Base-by-base conservation (phyloP, 2,113 vertebrate genomes). In the Anarrhichthys ocellatus region DNA sequence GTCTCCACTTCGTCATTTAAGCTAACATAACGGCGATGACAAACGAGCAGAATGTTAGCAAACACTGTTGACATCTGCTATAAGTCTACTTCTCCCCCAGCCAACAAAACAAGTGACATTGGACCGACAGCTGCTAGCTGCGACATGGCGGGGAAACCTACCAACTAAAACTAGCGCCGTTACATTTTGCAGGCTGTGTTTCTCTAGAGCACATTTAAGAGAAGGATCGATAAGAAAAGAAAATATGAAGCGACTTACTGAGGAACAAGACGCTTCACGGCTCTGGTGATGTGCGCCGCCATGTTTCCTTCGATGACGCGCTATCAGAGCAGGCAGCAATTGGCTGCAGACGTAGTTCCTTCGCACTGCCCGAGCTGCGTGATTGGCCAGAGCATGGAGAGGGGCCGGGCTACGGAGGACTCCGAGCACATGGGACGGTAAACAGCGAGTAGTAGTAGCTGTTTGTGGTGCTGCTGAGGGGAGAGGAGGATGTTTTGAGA, bases 211-310 rank as follows among this genome's bases (percentile, higher is more conserved):
- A 62, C 67, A 65, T 50, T 22, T 0, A 17, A 2, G 2, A 66
- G 9, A 36, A 13, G 32, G 0, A 27, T 20, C 20, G 50, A 24
- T 6, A 42, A 20, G 40, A 13, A 9, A 93, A 89, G 58, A 94
- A 58, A 91, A 91, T 91, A 54, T 24, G 80, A 80, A 75, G 9
- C n/a, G 82, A 94, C 95, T 96, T 92, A 96, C 95, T 85, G 91
- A 54, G 82, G 68, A 0, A 74, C 17, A 61, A 90, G 65, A 80
- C 85, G 86, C 70, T 76, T 89, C 73, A 78, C 76, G 54, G 86
- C 56, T 78, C 88, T 72, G 52, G 27, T 70, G 4, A 92, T 83
- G 92, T 72, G 82, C 68, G 91, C 91, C 87, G 95, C 95, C 95
- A 96, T 96, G 68, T 94, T 95, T 88, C 24, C 38, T 44, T 56